Evolutionary conservation across 2,888 invertebrate genomes (phyloP).

Genomic region (Gonocerus acuteangulatus): DNA sequence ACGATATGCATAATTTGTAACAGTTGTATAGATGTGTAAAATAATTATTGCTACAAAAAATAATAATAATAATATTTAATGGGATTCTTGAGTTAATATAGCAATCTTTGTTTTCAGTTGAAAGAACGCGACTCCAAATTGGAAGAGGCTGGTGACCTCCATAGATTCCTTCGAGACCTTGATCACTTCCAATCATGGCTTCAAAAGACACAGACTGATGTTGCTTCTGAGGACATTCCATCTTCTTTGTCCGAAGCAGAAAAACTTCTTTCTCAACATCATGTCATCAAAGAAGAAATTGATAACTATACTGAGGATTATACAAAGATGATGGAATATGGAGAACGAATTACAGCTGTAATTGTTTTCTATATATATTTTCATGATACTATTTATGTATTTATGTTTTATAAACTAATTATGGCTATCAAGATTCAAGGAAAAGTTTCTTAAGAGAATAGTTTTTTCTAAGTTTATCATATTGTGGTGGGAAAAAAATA

Average conservation of each 20-base stretch:
- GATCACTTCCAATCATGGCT: constrained; percentile 99
- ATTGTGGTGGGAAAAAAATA: too few relatives aligned
- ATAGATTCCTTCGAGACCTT: constrained; percentile 93
- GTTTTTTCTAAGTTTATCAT: too few relatives aligned
- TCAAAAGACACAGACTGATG: constrained; percentile 97
- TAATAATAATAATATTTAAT: too few relatives aligned
- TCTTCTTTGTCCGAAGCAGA: constrained; percentile 92
- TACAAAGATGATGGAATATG: constrained; percentile 99
- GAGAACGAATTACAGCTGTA: constrained; percentile 82
- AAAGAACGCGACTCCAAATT: constrained; percentile 96
- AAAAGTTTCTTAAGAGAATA: too few relatives aligned
- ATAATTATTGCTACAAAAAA: too few relatives aligned
- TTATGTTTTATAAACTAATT: too few relatives aligned
- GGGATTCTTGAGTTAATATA: too few relatives aligned
- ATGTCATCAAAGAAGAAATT: constrained; percentile 97
- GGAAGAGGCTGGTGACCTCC: constrained; percentile 97
- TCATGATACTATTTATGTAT: constrained; percentile 6
- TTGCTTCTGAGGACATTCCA: constrained; percentile 93
- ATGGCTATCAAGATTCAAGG: too few relatives aligned
- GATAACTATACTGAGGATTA: constrained; percentile 98
- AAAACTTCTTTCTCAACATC: constrained; percentile 91
- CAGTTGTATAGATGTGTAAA: too few relatives aligned
- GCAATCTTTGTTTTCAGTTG: constrained; percentile 59
- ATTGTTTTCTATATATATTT: too few relatives aligned
- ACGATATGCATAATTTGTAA: too few relatives aligned